These are phyloP conservation scores for Gobius niger DNA, from an alignment of 2,113 vertebrate genomes.

Conservation along the genomic window DNA sequence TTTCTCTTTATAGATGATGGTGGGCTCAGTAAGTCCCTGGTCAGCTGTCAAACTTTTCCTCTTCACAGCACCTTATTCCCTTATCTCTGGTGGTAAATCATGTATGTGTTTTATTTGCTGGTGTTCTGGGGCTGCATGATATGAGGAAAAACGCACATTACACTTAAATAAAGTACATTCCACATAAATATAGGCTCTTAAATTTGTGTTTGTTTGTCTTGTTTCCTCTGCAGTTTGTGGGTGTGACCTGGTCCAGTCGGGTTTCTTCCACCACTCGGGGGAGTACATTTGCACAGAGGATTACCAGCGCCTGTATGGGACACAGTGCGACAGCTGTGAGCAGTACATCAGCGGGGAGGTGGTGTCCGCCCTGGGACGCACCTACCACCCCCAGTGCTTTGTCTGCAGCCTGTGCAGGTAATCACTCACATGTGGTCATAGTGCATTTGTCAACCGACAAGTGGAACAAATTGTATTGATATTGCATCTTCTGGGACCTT, in stretches of 20 bases:
- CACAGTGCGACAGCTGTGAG: conserved; percentile 92
- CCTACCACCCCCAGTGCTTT: conserved; percentile 96
- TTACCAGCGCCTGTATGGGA: conserved; percentile 96
- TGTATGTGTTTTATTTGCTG: too few relatives aligned
- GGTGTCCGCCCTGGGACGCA: conserved; percentile 93
- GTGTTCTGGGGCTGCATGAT: too few relatives aligned
- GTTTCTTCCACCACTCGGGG: conserved; percentile 98
- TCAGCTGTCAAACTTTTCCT: not conserved
- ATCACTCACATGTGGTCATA: not conserved
- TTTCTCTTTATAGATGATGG: not conserved
- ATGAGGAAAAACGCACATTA: too few relatives aligned
- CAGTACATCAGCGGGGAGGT: conserved; percentile 97
- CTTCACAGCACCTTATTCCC: not conserved
- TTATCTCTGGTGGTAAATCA: too few relatives aligned
- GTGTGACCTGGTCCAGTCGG: conserved; percentile 89
- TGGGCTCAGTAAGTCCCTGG: not conserved
- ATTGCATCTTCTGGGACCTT: too few relatives aligned
- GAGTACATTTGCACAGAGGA: conserved; percentile 97
- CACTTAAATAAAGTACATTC: too few relatives aligned
- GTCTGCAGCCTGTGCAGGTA: conserved; percentile 96
- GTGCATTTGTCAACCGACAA: too few relatives aligned
- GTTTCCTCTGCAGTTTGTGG: conserved; percentile 81
- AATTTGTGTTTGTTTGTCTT: not conserved
- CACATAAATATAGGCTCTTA: too few relatives aligned
- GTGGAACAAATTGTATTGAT: too few relatives aligned